phyloP scores from a whole-genome alignment of 2,113 vertebrate genomes.

The Melanocharis versteri region DNA sequence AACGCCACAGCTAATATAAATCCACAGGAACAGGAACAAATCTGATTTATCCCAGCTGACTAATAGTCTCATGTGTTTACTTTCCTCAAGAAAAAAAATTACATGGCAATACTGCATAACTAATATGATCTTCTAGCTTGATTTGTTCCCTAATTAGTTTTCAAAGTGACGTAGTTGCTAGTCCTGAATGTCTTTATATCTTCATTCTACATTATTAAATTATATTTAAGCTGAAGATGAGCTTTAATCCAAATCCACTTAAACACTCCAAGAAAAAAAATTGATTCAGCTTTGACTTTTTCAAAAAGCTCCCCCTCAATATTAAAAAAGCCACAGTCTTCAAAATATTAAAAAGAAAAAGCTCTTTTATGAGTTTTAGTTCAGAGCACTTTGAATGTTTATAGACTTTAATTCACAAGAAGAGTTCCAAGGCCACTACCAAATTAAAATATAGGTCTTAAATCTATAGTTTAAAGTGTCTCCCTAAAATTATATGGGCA shows the following conservation, averaged over 20 bases:
- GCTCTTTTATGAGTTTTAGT: neutral
- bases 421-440: neutral
- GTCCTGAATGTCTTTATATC: neutral
- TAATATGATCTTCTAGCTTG: neutral
- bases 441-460: neutral
- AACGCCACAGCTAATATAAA: neutral
- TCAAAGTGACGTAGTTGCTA: neutral
- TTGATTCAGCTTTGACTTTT: neutral
- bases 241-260: neutral
- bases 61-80: neutral
- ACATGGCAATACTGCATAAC: neutral
- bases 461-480: neutral
- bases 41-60: neutral
- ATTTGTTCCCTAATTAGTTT: constrained; percentile 38
- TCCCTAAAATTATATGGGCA: neutral
- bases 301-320: neutral
- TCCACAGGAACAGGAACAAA: neutral
- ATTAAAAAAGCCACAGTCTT: neutral
- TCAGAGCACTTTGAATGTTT: neutral
- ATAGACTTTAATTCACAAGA: neutral
- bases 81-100: neutral
- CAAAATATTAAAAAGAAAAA: neutral
- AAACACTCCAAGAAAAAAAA: neutral
- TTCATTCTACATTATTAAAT: neutral
- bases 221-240: neutral